Evolutionary conservation across 2,113 vertebrate species (phyloP), one percentile per base, ranked within the genome.

Genomic region (Erpornis zantholeuca): DNA sequence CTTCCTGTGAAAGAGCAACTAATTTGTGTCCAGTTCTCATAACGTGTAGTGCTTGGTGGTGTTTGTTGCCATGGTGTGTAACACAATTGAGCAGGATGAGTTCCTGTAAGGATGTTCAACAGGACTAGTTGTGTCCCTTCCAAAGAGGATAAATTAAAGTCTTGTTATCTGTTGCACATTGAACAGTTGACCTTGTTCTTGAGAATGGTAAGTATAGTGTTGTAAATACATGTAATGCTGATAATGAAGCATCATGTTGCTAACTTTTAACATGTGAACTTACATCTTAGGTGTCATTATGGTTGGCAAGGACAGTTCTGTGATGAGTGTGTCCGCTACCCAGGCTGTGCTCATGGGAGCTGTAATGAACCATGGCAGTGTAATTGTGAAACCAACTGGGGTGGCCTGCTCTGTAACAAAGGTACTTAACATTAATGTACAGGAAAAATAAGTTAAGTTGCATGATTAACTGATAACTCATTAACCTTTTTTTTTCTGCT

Each of bases 311-410:
- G 99, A 20, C 97, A 98, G 18, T 98, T 99, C 97, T 99, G 99
- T 64, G 99, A 99, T 63, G 97, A 99, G 95, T 99, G 99, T 50
- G 93, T 99, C 90, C 98, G 98, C 4, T 99, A 99, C 87, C 99
- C 99, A 5, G 99, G 99, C 94, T 99, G 99, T 16, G 98, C 99
- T 52, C 99, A 99, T 27, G 99, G 99, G 20, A 99, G 99, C 96
- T 99, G 99, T 68, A 97, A 90, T 65, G 98, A 98, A 93, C 98
- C 99, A 45, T 99, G 99, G 99, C 97, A 98, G 82, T 99, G 99
- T 94, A 98, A 96, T 97, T 99, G 99, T 50, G 99, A 99, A 97
- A 99, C 98, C 98, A 99, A 99, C 98, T 99, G 99, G 99, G 99
- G 99, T 8, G 99, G 99, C 29, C 98, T 99, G 90, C 98, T 99